A percentile compares a stretch with the other conserved stretches of the same genome.
These are phyloP conservation scores for Lateolabrax maculatus DNA, from an alignment of 2,797 vertebrate genomes.

Conservation along the genomic window DNA sequence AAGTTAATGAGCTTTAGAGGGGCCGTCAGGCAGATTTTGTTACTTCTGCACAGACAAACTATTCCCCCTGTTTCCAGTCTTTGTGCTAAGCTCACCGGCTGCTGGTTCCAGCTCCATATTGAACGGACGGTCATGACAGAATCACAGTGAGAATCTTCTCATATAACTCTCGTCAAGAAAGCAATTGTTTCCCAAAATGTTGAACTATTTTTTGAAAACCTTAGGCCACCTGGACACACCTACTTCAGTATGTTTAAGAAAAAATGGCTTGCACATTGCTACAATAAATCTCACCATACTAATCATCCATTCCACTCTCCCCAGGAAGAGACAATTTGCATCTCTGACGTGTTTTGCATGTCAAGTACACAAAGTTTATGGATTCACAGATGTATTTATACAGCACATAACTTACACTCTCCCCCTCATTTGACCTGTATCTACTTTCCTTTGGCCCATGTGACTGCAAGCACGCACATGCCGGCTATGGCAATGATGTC, in stretches of 20 bases:
- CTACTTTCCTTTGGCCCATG: conserved; percentile 59
- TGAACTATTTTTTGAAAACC: not conserved
- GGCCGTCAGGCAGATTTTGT: not conserved
- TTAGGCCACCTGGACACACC: too few species aligned
- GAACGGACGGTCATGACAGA: not conserved
- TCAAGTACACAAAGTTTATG: conserved; percentile 44
- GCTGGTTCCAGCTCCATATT: not conserved
- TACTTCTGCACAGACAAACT: not conserved
- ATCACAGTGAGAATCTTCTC: not conserved
- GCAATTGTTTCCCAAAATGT: not conserved
- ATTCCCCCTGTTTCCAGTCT: not conserved
- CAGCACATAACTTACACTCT: conserved; percentile 40
- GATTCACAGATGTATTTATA: conserved; percentile 46
- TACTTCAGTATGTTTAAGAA: not conserved
- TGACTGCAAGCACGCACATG: conserved; percentile 71
- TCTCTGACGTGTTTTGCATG: conserved; percentile 14
- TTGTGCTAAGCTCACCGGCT: not conserved
- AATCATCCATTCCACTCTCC: not conserved
- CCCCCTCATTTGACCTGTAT: conserved; percentile 67
- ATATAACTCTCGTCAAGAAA: not conserved
- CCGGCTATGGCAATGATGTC: conserved; percentile 74
- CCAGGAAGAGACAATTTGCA: conserved; percentile 5
- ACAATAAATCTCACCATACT: not conserved
- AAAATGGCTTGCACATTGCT: not conserved
- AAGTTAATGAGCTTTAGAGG: not conserved